phyloP scores from a whole-genome alignment of 2,797 vertebrate species.

The Remorina albescens region DNA sequence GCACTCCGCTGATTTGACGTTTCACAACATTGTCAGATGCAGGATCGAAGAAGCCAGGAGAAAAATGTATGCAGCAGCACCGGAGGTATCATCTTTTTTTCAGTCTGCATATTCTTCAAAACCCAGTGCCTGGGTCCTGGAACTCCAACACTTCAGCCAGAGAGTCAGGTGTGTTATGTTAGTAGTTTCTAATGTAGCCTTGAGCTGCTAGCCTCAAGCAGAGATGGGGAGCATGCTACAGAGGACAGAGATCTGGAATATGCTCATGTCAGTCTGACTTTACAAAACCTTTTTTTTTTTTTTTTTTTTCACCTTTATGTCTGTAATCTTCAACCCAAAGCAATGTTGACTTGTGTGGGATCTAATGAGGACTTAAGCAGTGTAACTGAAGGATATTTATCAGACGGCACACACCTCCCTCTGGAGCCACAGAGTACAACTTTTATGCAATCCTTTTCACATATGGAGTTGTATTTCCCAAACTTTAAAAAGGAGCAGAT shows the following conservation, averaged over 20 bases:
- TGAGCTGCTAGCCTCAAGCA: neutral
- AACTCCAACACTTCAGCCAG: neutral
- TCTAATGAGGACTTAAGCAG: neutral
- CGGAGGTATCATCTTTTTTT: neutral
- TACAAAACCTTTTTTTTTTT: neutral
- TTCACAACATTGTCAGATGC: neutral
- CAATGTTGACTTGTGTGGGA: neutral
- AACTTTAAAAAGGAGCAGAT: neutral
- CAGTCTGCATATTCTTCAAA: neutral
- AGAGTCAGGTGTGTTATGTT: neutral
- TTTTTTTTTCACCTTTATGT: constrained; percentile 2
- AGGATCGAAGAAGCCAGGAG: neutral
- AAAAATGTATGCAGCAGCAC: neutral
- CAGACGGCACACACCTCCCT: neutral
- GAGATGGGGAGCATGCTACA: neutral
- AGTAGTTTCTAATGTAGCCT: neutral
- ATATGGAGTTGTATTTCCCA: neutral
- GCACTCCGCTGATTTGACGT: neutral
- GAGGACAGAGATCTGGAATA: neutral
- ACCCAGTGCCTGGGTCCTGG: neutral
- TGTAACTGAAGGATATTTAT: neutral
- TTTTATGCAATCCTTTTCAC: too few relatives aligned
- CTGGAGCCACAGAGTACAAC: too few relatives aligned
- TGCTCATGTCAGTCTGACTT: neutral
- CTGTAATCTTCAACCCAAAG: neutral